Evolutionary conservation across 2,113 vertebrate genomes (phyloP), one percentile per base, ranked within the genome.

Genomic region (Esox niger): DNA sequence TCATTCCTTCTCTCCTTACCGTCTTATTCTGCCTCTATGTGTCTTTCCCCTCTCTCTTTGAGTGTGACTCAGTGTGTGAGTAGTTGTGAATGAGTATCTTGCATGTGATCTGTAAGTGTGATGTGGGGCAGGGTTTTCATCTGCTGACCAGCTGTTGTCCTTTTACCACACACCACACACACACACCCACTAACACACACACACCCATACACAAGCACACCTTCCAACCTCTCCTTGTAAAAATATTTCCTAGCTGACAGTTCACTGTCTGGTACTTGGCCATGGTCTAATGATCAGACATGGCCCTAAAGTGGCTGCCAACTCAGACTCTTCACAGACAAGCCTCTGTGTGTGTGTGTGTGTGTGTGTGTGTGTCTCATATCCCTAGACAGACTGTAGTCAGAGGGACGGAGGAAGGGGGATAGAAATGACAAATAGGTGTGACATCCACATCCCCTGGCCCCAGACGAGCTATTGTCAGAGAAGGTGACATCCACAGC

Each of bases 381-480:
- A n/a, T n/a, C 59, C 81, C 86, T 84, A 88, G 88, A 89, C 84
- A 77, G 79, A 76, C 87, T 84, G 81, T 87, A 78, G 83, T 88
- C 74, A 83, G 47, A 85, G 85, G n/a, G n/a, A n/a, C n/a, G n/a
- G n/a, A n/a, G n/a, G n/a, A n/a, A 75, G 77, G 30, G 77, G 84
- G 61, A 83, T 83, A 80, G 10, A 85, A 49, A 29, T 15, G 15
- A 10, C 38, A 43, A 15, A 43, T 10, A 1, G 38, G 32, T 33
- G 32, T 33, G 32, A 43, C 55, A 68, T 70, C 57, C 67, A 69
- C 55, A 71, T 59, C 70, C 65, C 66, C 6, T 32, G 74, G 80
- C 59, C 81, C 86, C 85, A 88, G 88, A 89, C 84, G 78, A 79
- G 77, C 87, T 84, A 82, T 87, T 79, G 83, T 88, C 74, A 83